These are phyloP conservation scores for Meandrina meandrites DNA, from an alignment of 92 coral and sea anemone genomes.

Conservation along the genomic window DNA sequence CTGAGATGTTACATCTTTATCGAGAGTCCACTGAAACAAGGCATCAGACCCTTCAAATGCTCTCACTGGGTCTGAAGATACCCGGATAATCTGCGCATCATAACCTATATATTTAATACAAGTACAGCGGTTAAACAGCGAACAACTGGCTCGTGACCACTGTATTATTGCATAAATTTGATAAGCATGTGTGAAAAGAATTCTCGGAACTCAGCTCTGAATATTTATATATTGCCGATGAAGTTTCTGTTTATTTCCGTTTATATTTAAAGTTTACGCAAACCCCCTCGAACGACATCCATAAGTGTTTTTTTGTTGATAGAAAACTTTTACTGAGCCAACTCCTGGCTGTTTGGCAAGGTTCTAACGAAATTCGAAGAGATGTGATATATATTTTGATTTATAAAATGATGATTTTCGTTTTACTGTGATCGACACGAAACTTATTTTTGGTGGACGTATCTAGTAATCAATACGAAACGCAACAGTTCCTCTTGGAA, in stretches of 20 bases:
- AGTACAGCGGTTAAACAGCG: neutral
- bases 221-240: neutral
- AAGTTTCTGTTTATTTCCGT: too few species aligned
- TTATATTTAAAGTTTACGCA: neutral
- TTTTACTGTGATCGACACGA: too few species aligned
- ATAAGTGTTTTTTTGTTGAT: too few species aligned
- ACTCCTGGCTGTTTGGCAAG: neutral
- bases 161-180: too few species aligned
- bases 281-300: too few species aligned
- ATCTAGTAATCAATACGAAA: too few species aligned
- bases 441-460: too few species aligned
- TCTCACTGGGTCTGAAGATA: slow-evolving; percentile 21
- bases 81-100: neutral
- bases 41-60: slow-evolving; percentile 17
- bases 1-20: slow-evolving; percentile 1
- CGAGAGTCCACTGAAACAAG: neutral
- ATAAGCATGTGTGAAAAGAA: too few species aligned
- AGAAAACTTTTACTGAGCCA: neutral
- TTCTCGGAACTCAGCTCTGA: neutral
- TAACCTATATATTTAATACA: neutral
- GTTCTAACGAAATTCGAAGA: too few species aligned
- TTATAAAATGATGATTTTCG: too few species aligned
- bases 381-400: too few species aligned
- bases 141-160: neutral
- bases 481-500: neutral